Conservation (phyloP, 2,888 invertebrate species). For the Atethmia centrago region DNA sequence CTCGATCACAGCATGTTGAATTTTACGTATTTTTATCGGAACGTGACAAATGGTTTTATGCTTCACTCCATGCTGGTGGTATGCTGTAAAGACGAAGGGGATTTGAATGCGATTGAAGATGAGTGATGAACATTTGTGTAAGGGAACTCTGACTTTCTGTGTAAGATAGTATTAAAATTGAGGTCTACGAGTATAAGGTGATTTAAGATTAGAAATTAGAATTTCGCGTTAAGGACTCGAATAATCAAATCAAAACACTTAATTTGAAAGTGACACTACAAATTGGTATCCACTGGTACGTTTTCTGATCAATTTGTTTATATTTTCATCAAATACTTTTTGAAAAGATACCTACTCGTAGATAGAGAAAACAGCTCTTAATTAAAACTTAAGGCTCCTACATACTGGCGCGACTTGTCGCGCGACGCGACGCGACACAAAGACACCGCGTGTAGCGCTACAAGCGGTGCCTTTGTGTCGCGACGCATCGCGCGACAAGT, state of each 20-base stretch:
- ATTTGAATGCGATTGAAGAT: constrained; percentile 47
- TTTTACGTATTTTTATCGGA: constrained; percentile 40
- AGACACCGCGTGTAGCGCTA: too few relatives aligned
- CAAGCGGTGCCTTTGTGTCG: too few relatives aligned
- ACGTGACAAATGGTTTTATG: constrained; percentile 52
- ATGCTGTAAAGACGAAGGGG: constrained; percentile 41
- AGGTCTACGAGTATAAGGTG: too few relatives aligned
- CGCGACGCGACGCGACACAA: too few relatives aligned
- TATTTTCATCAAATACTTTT: neutral
- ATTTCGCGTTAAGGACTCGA: too few relatives aligned
- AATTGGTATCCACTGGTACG: neutral
- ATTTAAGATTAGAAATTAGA: too few relatives aligned
- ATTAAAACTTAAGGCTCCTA: too few relatives aligned
- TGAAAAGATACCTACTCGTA: too few relatives aligned
- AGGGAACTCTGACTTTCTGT: constrained; percentile 7
- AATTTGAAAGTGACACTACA: neutral
- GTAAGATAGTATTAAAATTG: neutral
- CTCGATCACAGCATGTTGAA: constrained; percentile 39
- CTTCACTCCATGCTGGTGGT: constrained; percentile 46
- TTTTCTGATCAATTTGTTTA: neutral
- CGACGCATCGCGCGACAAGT: too few relatives aligned
- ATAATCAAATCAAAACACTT: neutral
- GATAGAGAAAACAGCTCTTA: too few relatives aligned
- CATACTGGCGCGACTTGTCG: too few relatives aligned
- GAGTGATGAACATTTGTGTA: constrained; percentile 33